These are phyloP conservation scores for Digitonthophagus gazella DNA, from an alignment of 2,888 invertebrate species.

Conservation along the genomic window DNA sequence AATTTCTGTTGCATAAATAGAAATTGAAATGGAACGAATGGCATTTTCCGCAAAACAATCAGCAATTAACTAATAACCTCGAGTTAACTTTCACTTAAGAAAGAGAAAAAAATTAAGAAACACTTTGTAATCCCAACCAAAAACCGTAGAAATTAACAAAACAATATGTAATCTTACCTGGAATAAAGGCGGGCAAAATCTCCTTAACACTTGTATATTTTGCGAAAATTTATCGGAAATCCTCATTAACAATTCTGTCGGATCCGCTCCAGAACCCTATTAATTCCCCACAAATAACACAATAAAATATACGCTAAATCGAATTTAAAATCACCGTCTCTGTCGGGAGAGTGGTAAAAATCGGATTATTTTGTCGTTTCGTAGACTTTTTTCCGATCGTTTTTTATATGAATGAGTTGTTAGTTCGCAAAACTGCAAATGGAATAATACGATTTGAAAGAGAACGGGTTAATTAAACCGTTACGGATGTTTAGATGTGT, in stretches of 20 bases:
- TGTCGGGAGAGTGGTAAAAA: conserved; percentile 5
- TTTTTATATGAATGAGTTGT: background rate
- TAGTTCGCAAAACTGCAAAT: background rate
- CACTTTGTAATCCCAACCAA: background rate
- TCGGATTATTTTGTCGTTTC: conserved; percentile 33
- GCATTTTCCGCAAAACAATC: background rate
- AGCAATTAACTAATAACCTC: no score
- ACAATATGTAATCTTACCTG: conserved; percentile 44
- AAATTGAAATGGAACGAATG: background rate
- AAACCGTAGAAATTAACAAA: background rate
- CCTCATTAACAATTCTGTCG: background rate
- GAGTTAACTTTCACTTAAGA: background rate
- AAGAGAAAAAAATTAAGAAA: no score
- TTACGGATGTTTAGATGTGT: background rate
- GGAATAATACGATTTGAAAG: background rate
- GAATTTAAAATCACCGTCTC: background rate
- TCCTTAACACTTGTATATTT: conserved; percentile 47
- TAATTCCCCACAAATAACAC: background rate
- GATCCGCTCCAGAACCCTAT: conserved; percentile 3
- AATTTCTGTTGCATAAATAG: background rate
- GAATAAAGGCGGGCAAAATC: conserved; percentile 48
- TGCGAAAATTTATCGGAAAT: conserved; percentile 39
- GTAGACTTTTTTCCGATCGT: conserved; percentile 31
- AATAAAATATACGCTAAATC: background rate
- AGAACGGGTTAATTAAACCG: background rate